These are phyloP conservation scores for Synanthedon vespiformis DNA, from an alignment of 2,888 invertebrate species.

Conservation along the genomic window DNA sequence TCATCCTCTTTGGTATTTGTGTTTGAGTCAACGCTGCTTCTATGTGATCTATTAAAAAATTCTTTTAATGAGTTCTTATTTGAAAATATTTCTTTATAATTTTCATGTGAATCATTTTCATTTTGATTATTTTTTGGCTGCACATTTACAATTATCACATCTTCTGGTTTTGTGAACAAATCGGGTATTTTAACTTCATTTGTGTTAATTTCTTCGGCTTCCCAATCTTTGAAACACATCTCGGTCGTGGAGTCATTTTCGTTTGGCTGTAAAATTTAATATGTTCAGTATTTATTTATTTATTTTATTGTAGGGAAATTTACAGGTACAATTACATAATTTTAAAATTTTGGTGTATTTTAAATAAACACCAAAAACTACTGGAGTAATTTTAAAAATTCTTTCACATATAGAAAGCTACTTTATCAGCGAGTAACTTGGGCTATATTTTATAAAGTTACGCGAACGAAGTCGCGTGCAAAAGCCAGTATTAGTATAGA, in stretches of 20 bases:
- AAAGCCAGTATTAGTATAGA: too few relatives aligned
- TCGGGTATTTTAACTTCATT: slow-evolving; percentile 12
- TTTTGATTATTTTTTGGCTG: not conserved
- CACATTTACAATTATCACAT: slow-evolving; percentile 3
- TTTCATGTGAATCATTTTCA: not conserved
- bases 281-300: too few relatives aligned
- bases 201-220: slow-evolving; percentile 12
- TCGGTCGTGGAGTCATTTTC: not conserved
- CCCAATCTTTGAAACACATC: slow-evolving; percentile 5
- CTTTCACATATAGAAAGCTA: too few relatives aligned
- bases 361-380: too few relatives aligned
- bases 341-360: too few relatives aligned
- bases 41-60: slow-evolving; percentile 6
- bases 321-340: too few relatives aligned
- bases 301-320: too few relatives aligned
- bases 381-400: too few relatives aligned
- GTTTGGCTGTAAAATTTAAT: slow-evolving; percentile 1
- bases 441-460: too few relatives aligned
- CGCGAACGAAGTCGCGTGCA: too few relatives aligned
- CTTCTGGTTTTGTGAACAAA: slow-evolving; percentile 18
- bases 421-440: too few relatives aligned
- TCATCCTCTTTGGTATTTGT: slow-evolving; percentile 42
- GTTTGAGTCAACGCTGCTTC: slow-evolving; percentile 22
- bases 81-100: not conserved
- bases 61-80: not conserved